These are phyloP conservation scores for Peromyscus nudipes DNA, from an alignment of 2,797 vertebrate species.

Conservation along the genomic window DNA sequence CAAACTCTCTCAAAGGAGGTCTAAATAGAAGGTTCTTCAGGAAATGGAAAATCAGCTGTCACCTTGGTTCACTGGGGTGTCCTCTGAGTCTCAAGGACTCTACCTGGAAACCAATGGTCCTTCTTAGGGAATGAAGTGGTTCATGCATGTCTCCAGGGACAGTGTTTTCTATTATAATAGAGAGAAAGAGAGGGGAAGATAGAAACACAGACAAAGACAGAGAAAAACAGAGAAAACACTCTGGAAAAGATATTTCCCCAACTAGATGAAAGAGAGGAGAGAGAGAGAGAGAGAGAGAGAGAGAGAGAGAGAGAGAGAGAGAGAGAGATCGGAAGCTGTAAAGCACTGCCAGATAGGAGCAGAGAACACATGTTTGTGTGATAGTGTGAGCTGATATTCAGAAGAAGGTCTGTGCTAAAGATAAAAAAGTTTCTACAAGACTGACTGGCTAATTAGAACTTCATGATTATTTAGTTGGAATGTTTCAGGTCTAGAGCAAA, in stretches of 20 bases:
- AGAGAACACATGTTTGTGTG: background rate
- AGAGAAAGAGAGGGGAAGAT: background rate
- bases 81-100: constrained; percentile 4
- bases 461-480: background rate
- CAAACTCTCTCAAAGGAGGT: background rate
- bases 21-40: constrained; percentile 47
- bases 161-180: background rate
- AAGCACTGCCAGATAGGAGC: background rate
- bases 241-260: constrained; percentile 8
- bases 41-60: constrained; percentile 51
- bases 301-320: background rate
- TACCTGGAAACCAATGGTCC: constrained; percentile 28
- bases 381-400: background rate
- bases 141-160: background rate
- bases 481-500: background rate
- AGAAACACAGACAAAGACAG: background rate
- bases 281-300: background rate
- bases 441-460: background rate
- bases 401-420: background rate
- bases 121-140: background rate
- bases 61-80: background rate
- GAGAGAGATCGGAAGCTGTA: background rate
- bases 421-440: background rate
- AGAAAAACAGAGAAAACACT: background rate
- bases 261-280: background rate